Conservation (phyloP, 2,888 invertebrate species). For the Rhamnusium bicolor region DNA sequence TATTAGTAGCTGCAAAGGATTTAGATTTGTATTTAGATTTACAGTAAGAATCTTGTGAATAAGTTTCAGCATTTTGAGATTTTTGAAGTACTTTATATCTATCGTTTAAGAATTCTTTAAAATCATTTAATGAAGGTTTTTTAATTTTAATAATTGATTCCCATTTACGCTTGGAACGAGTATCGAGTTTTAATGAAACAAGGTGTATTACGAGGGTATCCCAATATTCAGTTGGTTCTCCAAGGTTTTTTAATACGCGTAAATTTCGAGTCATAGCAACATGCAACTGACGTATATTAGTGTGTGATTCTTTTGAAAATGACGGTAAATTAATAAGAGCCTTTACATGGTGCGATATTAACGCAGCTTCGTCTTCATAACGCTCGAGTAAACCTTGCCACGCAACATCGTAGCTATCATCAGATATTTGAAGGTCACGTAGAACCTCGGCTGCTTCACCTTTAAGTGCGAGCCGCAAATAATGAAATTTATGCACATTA, state of each 20-base stretch:
- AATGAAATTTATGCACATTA: conserved; percentile 33
- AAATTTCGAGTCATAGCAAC: conserved; percentile 10
- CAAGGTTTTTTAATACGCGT: conserved; percentile 21
- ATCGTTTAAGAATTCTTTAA: conserved; percentile 31
- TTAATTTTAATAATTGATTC: conserved; percentile 14
- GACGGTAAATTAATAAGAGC: conserved; percentile 18
- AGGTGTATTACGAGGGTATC: conserved; percentile 24
- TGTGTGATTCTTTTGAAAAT: conserved; percentile 19
- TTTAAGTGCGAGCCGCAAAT: conserved; percentile 25
- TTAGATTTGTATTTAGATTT: conserved; percentile 21
- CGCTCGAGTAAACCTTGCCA: conserved; percentile 25
- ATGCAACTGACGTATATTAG: conserved; percentile 15
- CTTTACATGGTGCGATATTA: conserved; percentile 25
- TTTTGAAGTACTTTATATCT: conserved; percentile 18
- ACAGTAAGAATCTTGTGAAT: neutral
- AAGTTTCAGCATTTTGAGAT: neutral
- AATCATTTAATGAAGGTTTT: conserved; percentile 30
- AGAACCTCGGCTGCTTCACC: conserved; percentile 32
- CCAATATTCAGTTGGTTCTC: conserved; percentile 31
- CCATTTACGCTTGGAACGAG: conserved; percentile 14
- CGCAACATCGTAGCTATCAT: conserved; percentile 20
- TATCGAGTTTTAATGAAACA: conserved; percentile 27
- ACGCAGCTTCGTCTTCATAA: conserved; percentile 24
- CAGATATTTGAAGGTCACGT: conserved; percentile 30
- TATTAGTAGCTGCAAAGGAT: conserved; percentile 21